Base-by-base conservation (phyloP, 1,140 invertebrate species). In the Aleiodes sp. region DNA sequence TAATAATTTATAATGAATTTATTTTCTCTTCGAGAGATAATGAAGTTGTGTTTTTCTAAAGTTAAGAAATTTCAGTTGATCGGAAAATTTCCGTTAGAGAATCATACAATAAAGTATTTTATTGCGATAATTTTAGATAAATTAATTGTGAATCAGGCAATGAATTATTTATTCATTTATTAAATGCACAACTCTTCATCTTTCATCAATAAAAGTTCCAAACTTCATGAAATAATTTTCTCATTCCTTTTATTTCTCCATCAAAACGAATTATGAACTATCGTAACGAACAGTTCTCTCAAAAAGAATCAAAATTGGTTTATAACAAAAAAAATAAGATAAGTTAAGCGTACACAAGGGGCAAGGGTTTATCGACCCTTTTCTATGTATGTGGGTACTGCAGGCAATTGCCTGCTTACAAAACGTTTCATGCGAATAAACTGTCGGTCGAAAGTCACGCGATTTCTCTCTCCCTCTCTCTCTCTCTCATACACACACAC, bases 371-470 rank as follows among this genome's bases (percentile, higher is more conserved):
- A 68, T 72, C 70, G 70, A 72, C 70, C 70, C 64, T 59, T 10
- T 31, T 59, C 31, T 33, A 8, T 33, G 31, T 10, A 33, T 8
- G 52, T 31, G 41, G 4, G 43, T 41, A 72, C 52, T 37, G 46
- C 52, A 64, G 37, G 56, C 65, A 65, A 72, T 72, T 68, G 66
- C 66, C 70, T 60, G 70, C 62, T 68, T 68, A 72, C 70, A 68
- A 72, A 72, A 68, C 62, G 66, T 71, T 71, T 59, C 64, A 72
- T 67, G 63, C 66, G 35, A 72, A 59, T 59, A 66, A 72, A 37
- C 63, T 46, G 66, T 52, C 28, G 43, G 65, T 68, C 61, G 56
- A 72, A 72, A 72, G 70, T 72, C 70, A 72, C 70, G 70, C 70
- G 62, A 72, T 72, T 68, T 43, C 46, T 52, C 21, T 52, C 16